Base-by-base conservation (phyloP, 2,113 vertebrate genomes). In the Oncorhynchus masou region DNA sequence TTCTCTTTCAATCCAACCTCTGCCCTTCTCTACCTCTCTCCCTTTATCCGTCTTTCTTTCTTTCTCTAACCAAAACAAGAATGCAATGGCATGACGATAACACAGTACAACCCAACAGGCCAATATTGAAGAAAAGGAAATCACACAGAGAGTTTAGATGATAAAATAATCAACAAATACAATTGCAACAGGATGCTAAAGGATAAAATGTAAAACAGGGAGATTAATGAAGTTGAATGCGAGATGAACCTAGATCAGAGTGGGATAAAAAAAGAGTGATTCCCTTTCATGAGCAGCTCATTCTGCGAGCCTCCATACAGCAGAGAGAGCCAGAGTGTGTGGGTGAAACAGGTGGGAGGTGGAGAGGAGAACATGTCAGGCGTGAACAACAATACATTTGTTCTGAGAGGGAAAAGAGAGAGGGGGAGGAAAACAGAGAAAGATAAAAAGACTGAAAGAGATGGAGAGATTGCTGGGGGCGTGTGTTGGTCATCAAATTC, bases 341-440 rank as follows among this genome's bases (percentile, higher is more conserved):
- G 88, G 88, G 88, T 88, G 88, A 89, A 87, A 77, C 81, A 86
- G 81, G 89, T 90, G 88, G 86, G 88, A 91, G 84, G 87, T 76
- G 81, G 70, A 85, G 81, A 82, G 13, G 51, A 75, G 73, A 80
- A 48, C 65, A 85, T 68, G 73, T 82, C 80, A 80, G 83, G 59
- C 19, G 39, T 80, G 76, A 87, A 90, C 79, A 89, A 88, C 86
- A 87, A 85, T 88, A 69, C 86, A 89, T 87, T 83, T 90, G 82
- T 78, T 89, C 85, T 39, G 7, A 45, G 76, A 80, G 66, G 27
- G 68, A 73, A 71, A 39, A 86, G 73, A 2, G 13, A 62, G 34
- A 1, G 54, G 24, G 57, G 69, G 59, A 13, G 62, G 39, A 31
- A 54, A 54, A 16, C 13, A 74, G 19, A 65, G 11, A 74, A 45